A percentile compares a stretch with the other conserved stretches of the same genome.
Evolutionary conservation across 2,113 vertebrate genomes (phyloP).

Genomic region (Uria lomvia): DNA sequence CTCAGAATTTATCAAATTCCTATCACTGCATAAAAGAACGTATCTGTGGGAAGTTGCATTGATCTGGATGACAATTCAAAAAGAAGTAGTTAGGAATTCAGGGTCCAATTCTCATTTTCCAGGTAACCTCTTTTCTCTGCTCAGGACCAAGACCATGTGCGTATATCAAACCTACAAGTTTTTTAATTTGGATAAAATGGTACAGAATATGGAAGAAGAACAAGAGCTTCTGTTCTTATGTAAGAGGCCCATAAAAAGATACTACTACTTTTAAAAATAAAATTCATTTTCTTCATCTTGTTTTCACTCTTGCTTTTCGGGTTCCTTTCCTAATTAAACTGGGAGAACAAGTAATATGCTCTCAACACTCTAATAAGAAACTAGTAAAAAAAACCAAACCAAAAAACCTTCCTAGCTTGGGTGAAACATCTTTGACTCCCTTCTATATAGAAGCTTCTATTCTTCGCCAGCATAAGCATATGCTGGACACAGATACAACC

Average conservation of each 20-base stretch:
- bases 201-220: neutral
- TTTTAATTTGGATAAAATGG: neutral
- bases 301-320: neutral
- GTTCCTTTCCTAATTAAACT: neutral
- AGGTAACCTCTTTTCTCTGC: neutral
- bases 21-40: neutral
- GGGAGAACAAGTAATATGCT: neutral
- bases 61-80: neutral
- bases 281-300: neutral
- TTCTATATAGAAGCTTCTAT: neutral
- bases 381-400: neutral
- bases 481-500: neutral
- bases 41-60: neutral
- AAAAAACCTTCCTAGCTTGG: neutral
- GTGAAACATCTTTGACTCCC: neutral
- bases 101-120: neutral
- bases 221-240: neutral
- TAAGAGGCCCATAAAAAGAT: neutral
- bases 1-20: neutral
- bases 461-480: neutral
- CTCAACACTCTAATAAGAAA: neutral
- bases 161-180: neutral
- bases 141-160: neutral
- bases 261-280: neutral
- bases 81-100: neutral